Evolutionary conservation across 2,888 invertebrate genomes (phyloP), one percentile per base, ranked within the genome.

Genomic region (Xanthorhoe designata): DNA sequence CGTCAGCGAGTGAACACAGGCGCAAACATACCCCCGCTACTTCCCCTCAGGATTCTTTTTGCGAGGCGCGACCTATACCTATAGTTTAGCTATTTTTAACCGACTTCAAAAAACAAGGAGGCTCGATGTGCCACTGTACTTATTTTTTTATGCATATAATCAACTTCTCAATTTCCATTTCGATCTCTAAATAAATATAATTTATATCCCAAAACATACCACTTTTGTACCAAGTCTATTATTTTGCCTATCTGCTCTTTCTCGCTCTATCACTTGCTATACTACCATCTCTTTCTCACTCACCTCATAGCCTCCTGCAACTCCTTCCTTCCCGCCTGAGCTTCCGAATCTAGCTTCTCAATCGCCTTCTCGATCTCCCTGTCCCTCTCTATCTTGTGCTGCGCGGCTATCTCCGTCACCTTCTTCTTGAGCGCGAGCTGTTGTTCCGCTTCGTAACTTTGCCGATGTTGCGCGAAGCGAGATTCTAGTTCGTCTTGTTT

Each of bases 351-450:
- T 79, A 97, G 91, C 65, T 95, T 94, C 75, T 95, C 95, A 56
- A 96, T 96, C 0, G 96, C 96, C 15, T 94, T 88, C 82, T 97
- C 97, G 61, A 97, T 96, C 89, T 97, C 97, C 54, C 94, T 95
- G 86, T 98, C 97, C 64, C 97, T 88, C 80, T 97, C 97, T 57
- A 94, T 93, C 81, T 95, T 95, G 80, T 95, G 96, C 73, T 96
- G 95, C 32, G 96, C 96, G 1, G 95, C 86, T 76, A 97, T 95
- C 74, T 94, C 94, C 63, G 94, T 91, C 86, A 97, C 96, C 78
- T 95, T 96, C 80, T 95, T 95, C 63, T 95, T 94, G 59, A 97
- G 86, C 9, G 94, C 83, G 32, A 94, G 72, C 17, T 94, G 94
- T 75, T 96, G 95, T 70, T 96, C 95, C 64, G 94, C 94, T 75